Conservation (phyloP, 2,113 vertebrate genomes). For the Rutilus rutilus region DNA sequence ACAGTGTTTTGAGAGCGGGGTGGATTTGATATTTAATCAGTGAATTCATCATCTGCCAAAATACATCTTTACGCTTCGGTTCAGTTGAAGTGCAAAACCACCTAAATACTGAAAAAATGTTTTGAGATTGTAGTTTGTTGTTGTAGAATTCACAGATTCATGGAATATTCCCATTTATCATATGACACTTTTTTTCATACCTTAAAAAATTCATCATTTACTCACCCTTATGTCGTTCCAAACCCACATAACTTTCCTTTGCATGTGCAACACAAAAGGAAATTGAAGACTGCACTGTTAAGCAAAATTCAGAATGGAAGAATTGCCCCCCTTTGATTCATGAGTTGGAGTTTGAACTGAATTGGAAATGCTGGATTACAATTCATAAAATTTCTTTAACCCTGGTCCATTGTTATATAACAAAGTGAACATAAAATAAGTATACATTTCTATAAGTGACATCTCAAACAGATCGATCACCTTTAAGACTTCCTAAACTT, state of each 20-base stretch:
- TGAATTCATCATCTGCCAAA: constrained; percentile 39
- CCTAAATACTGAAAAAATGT: constrained; percentile 7
- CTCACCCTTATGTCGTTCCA: neutral
- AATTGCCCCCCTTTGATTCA: neutral
- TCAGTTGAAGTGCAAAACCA: constrained; percentile 36
- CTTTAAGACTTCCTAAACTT: neutral
- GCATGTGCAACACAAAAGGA: neutral
- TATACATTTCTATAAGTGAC: neutral
- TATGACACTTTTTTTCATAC: neutral
- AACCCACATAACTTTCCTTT: neutral
- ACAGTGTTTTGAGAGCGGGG: constrained; percentile 48
- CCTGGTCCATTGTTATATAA: neutral
- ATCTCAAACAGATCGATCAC: neutral
- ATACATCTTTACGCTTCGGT: constrained; percentile 34
- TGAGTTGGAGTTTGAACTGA: neutral
- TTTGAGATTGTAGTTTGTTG: constrained; percentile 19
- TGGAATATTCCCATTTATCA: constrained; percentile 19
- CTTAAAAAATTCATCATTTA: neutral
- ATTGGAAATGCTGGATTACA: neutral
- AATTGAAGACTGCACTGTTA: neutral
- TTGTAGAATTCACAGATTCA: constrained; percentile 22
- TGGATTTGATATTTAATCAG: constrained; percentile 59
- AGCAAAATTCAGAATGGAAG: neutral
- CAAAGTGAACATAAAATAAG: neutral
- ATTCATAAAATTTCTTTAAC: neutral